Conservation (phyloP, 1,140 invertebrate genomes). For the Drosophila arawakana region DNA sequence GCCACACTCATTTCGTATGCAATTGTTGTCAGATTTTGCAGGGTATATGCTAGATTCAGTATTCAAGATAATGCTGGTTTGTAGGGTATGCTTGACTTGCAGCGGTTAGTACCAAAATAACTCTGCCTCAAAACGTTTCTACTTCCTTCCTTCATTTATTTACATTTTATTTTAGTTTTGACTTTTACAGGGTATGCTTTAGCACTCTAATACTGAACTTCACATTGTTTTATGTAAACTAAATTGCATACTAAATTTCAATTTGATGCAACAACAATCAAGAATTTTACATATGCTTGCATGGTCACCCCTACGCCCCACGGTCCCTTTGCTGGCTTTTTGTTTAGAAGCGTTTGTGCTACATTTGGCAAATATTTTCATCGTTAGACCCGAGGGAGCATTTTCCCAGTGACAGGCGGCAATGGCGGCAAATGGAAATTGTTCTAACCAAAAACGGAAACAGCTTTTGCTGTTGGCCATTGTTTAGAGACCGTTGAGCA, state of each 20-base stretch:
- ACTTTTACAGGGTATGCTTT: slow-evolving; percentile 8
- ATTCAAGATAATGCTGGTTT: too few species aligned
- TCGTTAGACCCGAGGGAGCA: slow-evolving; percentile 27
- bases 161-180: too few species aligned
- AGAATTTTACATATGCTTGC: slow-evolving; percentile 54
- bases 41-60: too few species aligned
- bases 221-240: slow-evolving; percentile 20
- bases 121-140: too few species aligned
- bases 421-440: slow-evolving; percentile 34
- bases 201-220: not conserved
- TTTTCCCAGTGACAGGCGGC: slow-evolving; percentile 27
- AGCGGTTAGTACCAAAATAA: too few species aligned
- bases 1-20: too few species aligned
- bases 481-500: slow-evolving; percentile 33
- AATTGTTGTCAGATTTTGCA: too few species aligned
- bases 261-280: slow-evolving; percentile 54
- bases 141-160: too few species aligned
- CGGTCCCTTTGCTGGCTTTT: slow-evolving; percentile 12
- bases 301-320: not conserved
- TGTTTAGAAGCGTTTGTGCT: slow-evolving; percentile 22
- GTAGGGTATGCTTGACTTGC: too few species aligned
- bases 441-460: slow-evolving; percentile 46
- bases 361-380: slow-evolving; percentile 57
- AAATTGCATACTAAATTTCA: slow-evolving; percentile 51
- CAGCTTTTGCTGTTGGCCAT: slow-evolving; percentile 48